Evolutionary conservation across 2,797 vertebrate species (phyloP), one percentile per base, ranked within the genome.

Genomic region (Microhierax caerulescens): DNA sequence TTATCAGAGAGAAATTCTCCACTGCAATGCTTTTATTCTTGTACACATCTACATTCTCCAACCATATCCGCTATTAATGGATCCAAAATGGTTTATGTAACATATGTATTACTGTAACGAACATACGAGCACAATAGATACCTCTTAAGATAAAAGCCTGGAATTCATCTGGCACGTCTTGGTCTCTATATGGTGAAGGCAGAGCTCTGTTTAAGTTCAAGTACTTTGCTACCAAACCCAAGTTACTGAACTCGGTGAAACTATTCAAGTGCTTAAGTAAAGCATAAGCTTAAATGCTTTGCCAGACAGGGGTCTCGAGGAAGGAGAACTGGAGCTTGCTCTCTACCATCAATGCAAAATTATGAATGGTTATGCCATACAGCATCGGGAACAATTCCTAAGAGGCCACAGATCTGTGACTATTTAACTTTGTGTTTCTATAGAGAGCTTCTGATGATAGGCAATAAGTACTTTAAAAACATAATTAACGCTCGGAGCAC

Each of bases 401-500:
- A 54, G 88, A 76, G 87, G 20, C n/a, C 76, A n/a, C 79, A 34
- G 68, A 78, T 56, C 79, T 51, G 60, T 39, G 85, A 63, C 88
- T 81, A 34, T 79, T 90, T 73, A 59, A 94, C 90, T 86, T 39
- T 6, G 27, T 78, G 85, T 59, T 97, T 78, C 94, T 84, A 45
- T 6, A 78, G 85, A 88, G 72, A 93, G 79, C 64, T 74, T 13
- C 76, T 75, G 82, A 51, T 78, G 92, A 93, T 25, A 85, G 89
- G 87, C 79, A 68, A 82, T 69, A 47, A 96, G 65, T 90, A 76
- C 82, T 95, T 93, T 73, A 95, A 93, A 96, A 89, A 84, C 85
- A 76, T 78, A 95, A 97, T 95, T 95, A 96, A 94, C 3, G 68
- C 88, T 95, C 79, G 63, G 72, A 93, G 91, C 34, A 13, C 72